Conservation (phyloP, 1,140 invertebrate species). For the Mamestra configurata region DNA sequence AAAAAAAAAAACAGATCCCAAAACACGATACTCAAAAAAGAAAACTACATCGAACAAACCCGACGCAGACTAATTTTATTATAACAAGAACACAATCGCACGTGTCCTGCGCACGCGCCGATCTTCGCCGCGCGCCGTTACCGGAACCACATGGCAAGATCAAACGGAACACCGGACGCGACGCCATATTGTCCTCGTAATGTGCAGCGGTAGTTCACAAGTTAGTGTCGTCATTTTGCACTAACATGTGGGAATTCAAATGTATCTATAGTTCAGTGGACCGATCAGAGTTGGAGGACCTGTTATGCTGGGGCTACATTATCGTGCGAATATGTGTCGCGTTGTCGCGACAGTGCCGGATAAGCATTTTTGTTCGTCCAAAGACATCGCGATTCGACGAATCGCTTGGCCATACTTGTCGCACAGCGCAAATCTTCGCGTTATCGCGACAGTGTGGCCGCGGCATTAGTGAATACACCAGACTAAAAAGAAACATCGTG, state of each 20-base stretch:
- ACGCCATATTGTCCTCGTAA: slow-evolving; percentile 50
- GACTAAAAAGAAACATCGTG: no score
- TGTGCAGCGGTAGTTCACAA: slow-evolving; percentile 28
- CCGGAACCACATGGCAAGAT: slow-evolving; percentile 58
- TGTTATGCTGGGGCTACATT: no score
- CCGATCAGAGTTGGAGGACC: no score
- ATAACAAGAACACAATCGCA: slow-evolving; percentile 33
- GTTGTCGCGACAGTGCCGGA: no score
- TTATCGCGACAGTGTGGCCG: no score
- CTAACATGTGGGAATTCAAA: not conserved
- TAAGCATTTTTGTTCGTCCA: no score
- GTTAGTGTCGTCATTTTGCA: slow-evolving; percentile 35
- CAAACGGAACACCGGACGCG: slow-evolving; percentile 53
- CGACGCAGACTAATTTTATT: slow-evolving; percentile 20
- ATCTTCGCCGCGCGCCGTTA: not conserved
- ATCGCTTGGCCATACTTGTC: no score
- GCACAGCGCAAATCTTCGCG: no score
- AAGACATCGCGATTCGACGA: no score
- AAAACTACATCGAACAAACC: not conserved
- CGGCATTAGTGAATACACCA: no score
- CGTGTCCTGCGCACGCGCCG: slow-evolving; percentile 36
- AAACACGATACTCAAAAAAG: not conserved
- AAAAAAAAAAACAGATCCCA: not conserved
- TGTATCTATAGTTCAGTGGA: not conserved
- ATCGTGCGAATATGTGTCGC: no score